A percentile compares a stretch with the other conserved stretches of the same genome.
These are phyloP conservation scores for Drosophila fungiperda DNA, from an alignment of 2,888 invertebrate genomes.

Conservation along the genomic window DNA sequence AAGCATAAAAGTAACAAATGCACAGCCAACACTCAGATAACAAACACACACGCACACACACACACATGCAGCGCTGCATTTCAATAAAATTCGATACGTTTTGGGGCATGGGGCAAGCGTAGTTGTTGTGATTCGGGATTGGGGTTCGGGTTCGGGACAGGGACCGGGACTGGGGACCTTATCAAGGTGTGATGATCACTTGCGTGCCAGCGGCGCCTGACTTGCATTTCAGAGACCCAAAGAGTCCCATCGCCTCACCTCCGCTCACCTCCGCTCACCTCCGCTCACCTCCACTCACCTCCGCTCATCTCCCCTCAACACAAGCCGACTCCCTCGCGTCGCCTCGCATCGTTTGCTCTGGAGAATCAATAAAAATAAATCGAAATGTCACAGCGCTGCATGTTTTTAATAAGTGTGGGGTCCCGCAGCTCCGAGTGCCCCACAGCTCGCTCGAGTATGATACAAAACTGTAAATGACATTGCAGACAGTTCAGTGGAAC, in stretches of 20 bases:
- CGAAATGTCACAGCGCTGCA: constrained; percentile 79
- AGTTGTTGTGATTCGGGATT: constrained; percentile 8
- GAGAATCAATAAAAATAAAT: constrained; percentile 80
- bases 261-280: background rate
- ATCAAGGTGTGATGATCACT: constrained; percentile 81
- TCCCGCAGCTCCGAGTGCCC: constrained; percentile 61
- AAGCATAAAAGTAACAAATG: constrained; percentile 82
- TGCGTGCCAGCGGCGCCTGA: constrained; percentile 81
- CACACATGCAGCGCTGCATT: constrained; percentile 62
- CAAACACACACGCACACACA: constrained; percentile 37
- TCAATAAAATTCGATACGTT: constrained; percentile 81
- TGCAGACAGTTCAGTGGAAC: constrained; percentile 69
- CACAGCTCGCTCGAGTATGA: background rate
- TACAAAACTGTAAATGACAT: constrained; percentile 70
- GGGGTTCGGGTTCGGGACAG: constrained; percentile 2
- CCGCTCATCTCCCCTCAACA: too few species aligned
- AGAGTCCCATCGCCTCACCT: background rate
- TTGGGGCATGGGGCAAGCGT: constrained; percentile 43
- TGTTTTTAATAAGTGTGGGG: constrained; percentile 74
- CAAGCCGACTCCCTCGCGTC: too few species aligned
- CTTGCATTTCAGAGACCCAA: constrained; percentile 75
- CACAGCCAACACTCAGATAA: constrained; percentile 79
- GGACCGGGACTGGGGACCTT: constrained; percentile 39
- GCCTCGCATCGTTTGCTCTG: constrained; percentile 35
- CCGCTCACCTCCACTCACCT: background rate